phyloP scores from a whole-genome alignment of 2,888 invertebrate species.

The Drosophila colorata region DNA sequence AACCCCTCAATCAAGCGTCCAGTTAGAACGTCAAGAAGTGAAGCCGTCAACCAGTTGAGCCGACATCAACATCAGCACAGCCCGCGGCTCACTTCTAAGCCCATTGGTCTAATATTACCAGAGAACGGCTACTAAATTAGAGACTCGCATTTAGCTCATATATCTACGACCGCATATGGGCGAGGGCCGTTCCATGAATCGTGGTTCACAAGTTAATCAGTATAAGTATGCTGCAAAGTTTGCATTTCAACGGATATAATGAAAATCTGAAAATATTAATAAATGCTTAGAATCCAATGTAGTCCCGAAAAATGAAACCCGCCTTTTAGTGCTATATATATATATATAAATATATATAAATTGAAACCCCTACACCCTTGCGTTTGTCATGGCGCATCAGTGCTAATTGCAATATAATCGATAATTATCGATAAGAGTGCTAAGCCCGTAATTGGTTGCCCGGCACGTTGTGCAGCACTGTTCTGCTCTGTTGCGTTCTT shows the following conservation, averaged over 20 bases:
- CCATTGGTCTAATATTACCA: constrained; percentile 58
- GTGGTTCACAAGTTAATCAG: background rate
- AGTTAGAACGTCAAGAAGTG: constrained; percentile 42
- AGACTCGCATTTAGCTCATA: constrained; percentile 17
- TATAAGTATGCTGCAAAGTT: too few species aligned
- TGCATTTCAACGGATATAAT: too few species aligned
- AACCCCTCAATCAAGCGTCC: constrained; percentile 53
- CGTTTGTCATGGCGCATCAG: background rate
- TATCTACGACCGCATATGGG: background rate
- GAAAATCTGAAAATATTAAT: too few species aligned
- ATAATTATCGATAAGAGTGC: constrained; percentile 16
- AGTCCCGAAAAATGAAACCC: too few species aligned
- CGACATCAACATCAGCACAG: constrained; percentile 32
- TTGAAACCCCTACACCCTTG: too few species aligned
- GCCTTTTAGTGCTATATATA: too few species aligned
- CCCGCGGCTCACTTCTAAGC: constrained; percentile 42
- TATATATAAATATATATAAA: too few species aligned
- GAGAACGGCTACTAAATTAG: constrained; percentile 50
- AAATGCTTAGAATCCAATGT: too few species aligned
- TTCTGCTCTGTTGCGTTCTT: background rate
- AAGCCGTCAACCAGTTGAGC: constrained; percentile 49
- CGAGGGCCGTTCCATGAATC: constrained; percentile 38
- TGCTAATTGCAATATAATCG: constrained; percentile 7
- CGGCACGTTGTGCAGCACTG: background rate
- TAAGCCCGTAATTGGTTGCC: background rate